These are phyloP conservation scores for Timema podura DNA, from an alignment of 2,888 invertebrate species.

Conservation along the genomic window DNA sequence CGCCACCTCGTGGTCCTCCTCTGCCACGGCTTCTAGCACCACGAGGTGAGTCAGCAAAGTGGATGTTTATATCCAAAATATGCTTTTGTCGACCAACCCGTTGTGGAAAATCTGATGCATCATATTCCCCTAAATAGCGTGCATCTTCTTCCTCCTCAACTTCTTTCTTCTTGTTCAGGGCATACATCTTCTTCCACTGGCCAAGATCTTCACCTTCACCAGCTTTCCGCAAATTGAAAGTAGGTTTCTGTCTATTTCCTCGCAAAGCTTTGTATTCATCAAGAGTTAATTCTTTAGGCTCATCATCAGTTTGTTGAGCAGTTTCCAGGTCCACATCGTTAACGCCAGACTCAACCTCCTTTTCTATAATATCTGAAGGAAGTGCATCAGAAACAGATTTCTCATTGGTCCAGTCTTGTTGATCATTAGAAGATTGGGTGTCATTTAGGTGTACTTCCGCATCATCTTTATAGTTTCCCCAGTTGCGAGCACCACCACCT, in stretches of 20 bases:
- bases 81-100: conserved; percentile 83
- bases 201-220: conserved; percentile 88
- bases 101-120: conserved; percentile 75
- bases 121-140: conserved; percentile 51
- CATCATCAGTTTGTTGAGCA: conserved; percentile 60
- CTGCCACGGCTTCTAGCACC: conserved; percentile 47
- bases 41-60: conserved; percentile 75
- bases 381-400: too few species aligned
- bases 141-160: conserved; percentile 51
- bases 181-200: conserved; percentile 90
- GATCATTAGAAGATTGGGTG: too few species aligned
- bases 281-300: conserved; percentile 81
- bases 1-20: conserved; percentile 50
- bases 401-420: too few species aligned
- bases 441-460: conserved; percentile 52
- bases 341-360: too few species aligned
- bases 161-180: conserved; percentile 66
- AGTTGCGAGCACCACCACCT: conserved; percentile 91
- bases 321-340: conserved; percentile 31
- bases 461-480: conserved; percentile 84
- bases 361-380: too few species aligned
- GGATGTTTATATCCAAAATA: conserved; percentile 81
- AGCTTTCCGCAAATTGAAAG: conserved; percentile 87
- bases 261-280: conserved; percentile 93
- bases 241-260: conserved; percentile 74